Base-by-base conservation (phyloP, 2,888 invertebrate genomes). In the Megastigmus dorsalis region DNA sequence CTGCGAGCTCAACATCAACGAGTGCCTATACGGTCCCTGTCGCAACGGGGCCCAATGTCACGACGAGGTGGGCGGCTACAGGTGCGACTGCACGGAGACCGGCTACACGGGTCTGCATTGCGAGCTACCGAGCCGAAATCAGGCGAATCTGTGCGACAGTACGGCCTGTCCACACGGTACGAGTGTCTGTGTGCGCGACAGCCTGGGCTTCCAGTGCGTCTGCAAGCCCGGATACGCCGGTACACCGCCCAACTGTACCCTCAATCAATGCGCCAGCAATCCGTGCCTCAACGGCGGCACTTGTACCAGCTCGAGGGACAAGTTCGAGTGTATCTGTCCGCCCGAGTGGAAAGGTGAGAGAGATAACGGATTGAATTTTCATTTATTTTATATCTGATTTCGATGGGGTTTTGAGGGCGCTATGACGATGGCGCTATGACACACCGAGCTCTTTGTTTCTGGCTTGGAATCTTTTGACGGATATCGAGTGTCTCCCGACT, bases 201-300 rank as follows among this genome's bases (percentile, higher is more conserved):
- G 88, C 1, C 85, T 82, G 43, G 85, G 84, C 2, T 88, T 89
- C 1, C 89, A 89, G 72, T 94, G 94, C 85, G 90, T 92, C 13
- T 94, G 94, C 81, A 93, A 93, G 81, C 86, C 90, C 1, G 93
- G 93, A 36, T 93, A 79, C 75, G 82, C 86, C 76, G 87, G 87
- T 55, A 84, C 81, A 79, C 85, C 86, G 2, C 86, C 86, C 7
- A 89, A 90, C 75, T 90, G 90, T 80, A 88, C 88, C 10, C 88
- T 90, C 78, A 85, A 85, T 62, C 90, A 89, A 45, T 96, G 95
- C 87, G 90, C 90, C 77, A 92, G 90, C 50, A 92, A 91, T 80
- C 94, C 93, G 48, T 96, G 96, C 83, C 90, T 90, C 77, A 93
- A 95, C 88, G 94, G 94, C 0, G 95, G 92, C 71, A 90, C 91